Base-by-base conservation (phyloP, 2,888 invertebrate genomes). In the Eilema griseolum region DNA sequence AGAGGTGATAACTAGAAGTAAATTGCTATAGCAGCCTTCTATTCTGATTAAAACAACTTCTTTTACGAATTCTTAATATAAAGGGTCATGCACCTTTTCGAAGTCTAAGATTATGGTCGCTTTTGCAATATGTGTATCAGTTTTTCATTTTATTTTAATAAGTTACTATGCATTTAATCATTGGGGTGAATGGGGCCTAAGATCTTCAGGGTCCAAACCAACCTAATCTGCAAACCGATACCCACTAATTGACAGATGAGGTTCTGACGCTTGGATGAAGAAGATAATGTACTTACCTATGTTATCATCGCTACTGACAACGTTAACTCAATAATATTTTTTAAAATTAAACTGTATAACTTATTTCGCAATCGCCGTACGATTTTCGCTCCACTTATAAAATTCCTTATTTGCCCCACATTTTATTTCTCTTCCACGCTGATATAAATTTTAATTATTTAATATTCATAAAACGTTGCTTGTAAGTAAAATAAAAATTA, bases 401-500 rank as follows among this genome's bases (percentile, higher is more conserved):
- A 46, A 16, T 52, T 46, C 7, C 52, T 2, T n/a, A 52, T 41
- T 41, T 41, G 14, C 14, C 41, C 41, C 41, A 14, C 16, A 41
- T 41, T 41, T 41, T 4, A 41, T 41, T 41, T 41, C 41, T 14
- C 41, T 16, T 16, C 8, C 41, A 16, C 16, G 0, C 41, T 41
- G 16, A 41, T 16, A 41, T 57, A n/a, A 12, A 23, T 24, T 24
- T 57, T 57, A 23, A 23, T 57, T 57, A 24, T 3, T 56, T 24
- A 23, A 79, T 79, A 80, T 81, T 80, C 82, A 85, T 86, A 86
- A 84, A 83, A 82, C 85, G 83, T 79, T 84, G 33, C 33, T 33
- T 33, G 85, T 86, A 86, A 87, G 86, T 85, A 82, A 88, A 87
- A 89, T 92, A 88, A 89, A 90, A 82, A 75, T 78, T 89, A 91